Base-by-base conservation (phyloP, 92 coral and sea anemone genomes). In the Phenganax stokvisi region DNA sequence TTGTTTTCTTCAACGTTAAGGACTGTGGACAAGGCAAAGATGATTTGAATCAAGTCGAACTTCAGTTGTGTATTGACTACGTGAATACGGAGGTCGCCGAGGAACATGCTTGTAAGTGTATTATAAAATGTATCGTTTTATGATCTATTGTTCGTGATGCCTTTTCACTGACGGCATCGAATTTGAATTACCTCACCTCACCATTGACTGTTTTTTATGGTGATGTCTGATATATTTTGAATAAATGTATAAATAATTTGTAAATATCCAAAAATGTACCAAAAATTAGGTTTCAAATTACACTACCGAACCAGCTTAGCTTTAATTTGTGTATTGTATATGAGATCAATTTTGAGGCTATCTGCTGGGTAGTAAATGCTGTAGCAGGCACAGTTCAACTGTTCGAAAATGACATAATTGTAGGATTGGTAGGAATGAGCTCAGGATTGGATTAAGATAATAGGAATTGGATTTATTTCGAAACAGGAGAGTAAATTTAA, bases 1-100 rank as follows among this genome's bases (percentile, higher is more conserved):
- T 13, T 9, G 52, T 10, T 12, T 10, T 55, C 51, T 12, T 28
- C 72, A 54, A 17, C 9, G 30, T 75, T 51, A 57, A 94, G 98
- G 98, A 94, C 76, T 94, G 98, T 77, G 98, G 98, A 64, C 88
- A 89, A 7, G 97, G 90, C 16, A 89, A 89, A 80, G 98, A 94
- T 77, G 98, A 94, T 77, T 92, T 94, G 12, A 94, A 96, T 1
- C 91, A 90, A 85, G 71, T 94, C 55, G 98, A 94, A 68, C 88
- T 94, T 7, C 98, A 94, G 85, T 83, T 94, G 13, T 94, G 98
- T 83, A 89, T 94, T 52, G 98, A 94, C 65, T 94, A 89, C 51
- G 97, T 94, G 31, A 94, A 94, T 86, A 79, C 97, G 3, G 96
- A 90, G 62, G 97, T 91, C 8, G 92, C 89, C 57, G 98, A 94